Conservation (phyloP, 2,113 vertebrate genomes). For the Nettapus auritus region DNA sequence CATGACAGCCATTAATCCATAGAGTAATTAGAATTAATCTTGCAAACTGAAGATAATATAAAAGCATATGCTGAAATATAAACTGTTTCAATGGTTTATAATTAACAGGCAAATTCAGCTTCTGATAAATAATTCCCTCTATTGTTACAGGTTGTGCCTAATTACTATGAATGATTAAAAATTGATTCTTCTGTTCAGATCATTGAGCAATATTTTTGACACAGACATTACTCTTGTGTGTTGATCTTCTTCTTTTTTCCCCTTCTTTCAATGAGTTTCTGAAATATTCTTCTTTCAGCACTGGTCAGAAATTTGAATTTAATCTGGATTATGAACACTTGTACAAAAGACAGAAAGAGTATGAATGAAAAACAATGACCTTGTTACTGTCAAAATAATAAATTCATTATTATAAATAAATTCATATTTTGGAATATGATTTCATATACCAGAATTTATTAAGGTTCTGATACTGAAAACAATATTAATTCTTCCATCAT, state of each 20-base stretch:
- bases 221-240: background rate
- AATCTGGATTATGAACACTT: background rate
- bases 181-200: background rate
- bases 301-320: background rate
- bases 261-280: background rate
- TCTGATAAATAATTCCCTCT: constrained; percentile 58
- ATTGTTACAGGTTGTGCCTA: constrained; percentile 41
- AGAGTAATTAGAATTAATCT: constrained; percentile 65
- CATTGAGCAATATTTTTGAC: background rate
- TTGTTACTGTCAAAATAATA: background rate
- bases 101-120: constrained; percentile 55
- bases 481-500: background rate
- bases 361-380: background rate
- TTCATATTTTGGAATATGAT: background rate
- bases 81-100: constrained; percentile 48
- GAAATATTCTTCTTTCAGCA: background rate
- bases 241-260: background rate
- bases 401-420: background rate
- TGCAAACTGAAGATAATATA: constrained; percentile 63
- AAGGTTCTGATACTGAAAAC: background rate
- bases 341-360: background rate
- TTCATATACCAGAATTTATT: background rate
- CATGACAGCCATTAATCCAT: constrained; percentile 65
- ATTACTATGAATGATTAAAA: constrained; percentile 52
- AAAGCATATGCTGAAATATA: constrained; percentile 60